Evolutionary conservation across 2,888 invertebrate species (phyloP).

Genomic region (Neoaliturus tenellus): DNA sequence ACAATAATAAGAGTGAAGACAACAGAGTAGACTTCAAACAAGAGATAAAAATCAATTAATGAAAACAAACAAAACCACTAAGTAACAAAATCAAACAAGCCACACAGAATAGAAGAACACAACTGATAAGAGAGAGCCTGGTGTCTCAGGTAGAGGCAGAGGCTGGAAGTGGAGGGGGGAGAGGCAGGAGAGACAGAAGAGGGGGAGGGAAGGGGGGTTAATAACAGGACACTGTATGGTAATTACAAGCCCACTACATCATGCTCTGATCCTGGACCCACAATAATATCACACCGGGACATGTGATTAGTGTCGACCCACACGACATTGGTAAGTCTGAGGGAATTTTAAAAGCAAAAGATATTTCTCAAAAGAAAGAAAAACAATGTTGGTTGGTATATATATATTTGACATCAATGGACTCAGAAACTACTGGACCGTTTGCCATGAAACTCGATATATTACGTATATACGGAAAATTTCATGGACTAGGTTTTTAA

Average conservation of each 20-base stretch:
- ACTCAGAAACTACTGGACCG: too few relatives aligned
- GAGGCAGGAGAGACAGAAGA: not conserved
- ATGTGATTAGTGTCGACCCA: too few relatives aligned
- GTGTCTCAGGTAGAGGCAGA: not conserved
- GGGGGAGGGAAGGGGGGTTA: constrained; percentile 10
- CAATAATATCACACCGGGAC: too few relatives aligned
- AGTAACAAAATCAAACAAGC: constrained; percentile 7
- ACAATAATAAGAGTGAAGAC: too few relatives aligned
- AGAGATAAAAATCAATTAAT: constrained; percentile 20
- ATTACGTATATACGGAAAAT: too few relatives aligned
- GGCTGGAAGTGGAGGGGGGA: constrained; percentile 7
- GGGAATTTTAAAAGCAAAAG: too few relatives aligned
- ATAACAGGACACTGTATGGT: constrained; percentile 46
- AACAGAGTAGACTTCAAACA: not conserved
- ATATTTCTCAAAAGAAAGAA: too few relatives aligned
- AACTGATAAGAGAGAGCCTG: constrained; percentile 3
- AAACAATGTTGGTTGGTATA: too few relatives aligned
- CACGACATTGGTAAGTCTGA: too few relatives aligned
- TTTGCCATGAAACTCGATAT: too few relatives aligned
- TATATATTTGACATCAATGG: too few relatives aligned
- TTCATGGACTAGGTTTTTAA: too few relatives aligned
- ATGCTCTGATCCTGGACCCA: not conserved
- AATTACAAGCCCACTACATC: constrained; percentile 47
- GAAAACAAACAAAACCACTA: not conserved
- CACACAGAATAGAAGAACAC: constrained; percentile 8